Percentiles rank a stretch among this genome's conserved stretches.
phyloP scores from a whole-genome alignment of 2,797 vertebrate species.

The Melanotaenia parkinsoni region DNA sequence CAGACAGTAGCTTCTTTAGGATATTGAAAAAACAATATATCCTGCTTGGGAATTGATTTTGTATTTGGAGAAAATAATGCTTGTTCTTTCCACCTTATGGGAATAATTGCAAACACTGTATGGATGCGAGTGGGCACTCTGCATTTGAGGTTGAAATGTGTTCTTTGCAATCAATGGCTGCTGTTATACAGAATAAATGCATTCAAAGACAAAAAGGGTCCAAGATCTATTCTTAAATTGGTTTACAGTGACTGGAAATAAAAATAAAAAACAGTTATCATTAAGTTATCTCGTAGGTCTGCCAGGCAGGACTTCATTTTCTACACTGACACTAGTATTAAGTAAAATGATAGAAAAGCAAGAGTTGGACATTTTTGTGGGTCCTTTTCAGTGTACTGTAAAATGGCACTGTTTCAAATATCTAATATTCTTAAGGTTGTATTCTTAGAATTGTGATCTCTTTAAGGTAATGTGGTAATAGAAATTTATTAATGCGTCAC shows the following conservation, averaged over 20 bases:
- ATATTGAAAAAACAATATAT: slow-evolving; percentile 66
- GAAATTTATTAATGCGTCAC: background rate
- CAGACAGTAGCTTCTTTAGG: slow-evolving; percentile 56
- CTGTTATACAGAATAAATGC: slow-evolving; percentile 59
- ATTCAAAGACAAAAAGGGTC: slow-evolving; percentile 41
- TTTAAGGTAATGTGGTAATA: background rate
- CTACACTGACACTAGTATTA: background rate
- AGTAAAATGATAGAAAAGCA: slow-evolving; percentile 22
- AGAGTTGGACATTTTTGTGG: slow-evolving; percentile 17
- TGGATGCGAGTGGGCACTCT: slow-evolving; percentile 43
- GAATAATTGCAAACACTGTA: slow-evolving; percentile 50
- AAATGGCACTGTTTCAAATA: background rate
- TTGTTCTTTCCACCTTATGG: slow-evolving; percentile 55
- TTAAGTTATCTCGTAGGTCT: slow-evolving; percentile 22
- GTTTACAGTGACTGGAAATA: slow-evolving; percentile 27
- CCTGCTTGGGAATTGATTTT: slow-evolving; percentile 67
- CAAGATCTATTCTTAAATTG: slow-evolving; percentile 37
- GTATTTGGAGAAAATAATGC: slow-evolving; percentile 67
- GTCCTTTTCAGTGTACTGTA: background rate
- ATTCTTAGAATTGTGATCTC: background rate
- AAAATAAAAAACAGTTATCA: slow-evolving; percentile 46
- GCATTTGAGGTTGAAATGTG: slow-evolving; percentile 32
- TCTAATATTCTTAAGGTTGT: slow-evolving; percentile 4
- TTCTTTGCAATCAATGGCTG: slow-evolving; percentile 59
- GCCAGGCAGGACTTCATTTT: slow-evolving; percentile 18